A percentile compares a stretch with the other conserved stretches of the same genome.
Evolutionary conservation across 2,797 vertebrate species (phyloP).

Genomic region (Galagoides demidoff): DNA sequence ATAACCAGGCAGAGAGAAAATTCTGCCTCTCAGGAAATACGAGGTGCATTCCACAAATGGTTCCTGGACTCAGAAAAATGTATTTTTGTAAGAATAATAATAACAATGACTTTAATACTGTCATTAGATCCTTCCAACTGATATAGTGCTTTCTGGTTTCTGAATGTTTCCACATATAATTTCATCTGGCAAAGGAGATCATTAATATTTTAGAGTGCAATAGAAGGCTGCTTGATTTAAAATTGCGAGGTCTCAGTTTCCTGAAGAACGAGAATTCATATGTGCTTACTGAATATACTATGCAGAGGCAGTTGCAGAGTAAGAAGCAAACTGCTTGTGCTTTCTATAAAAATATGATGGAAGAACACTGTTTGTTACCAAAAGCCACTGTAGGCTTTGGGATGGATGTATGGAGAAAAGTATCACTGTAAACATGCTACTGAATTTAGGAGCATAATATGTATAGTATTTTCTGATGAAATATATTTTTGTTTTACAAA

Average conservation of each 20-base stretch:
- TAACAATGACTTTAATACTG: constrained; percentile 39
- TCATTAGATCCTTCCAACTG: constrained; percentile 21
- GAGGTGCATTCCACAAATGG: constrained; percentile 35
- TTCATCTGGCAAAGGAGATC: constrained; percentile 72
- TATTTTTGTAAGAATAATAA: constrained; percentile 53
- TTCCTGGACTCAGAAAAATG: constrained; percentile 72
- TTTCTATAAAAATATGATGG: constrained; percentile 64
- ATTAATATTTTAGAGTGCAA: constrained; percentile 78
- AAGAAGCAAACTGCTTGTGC: not conserved
- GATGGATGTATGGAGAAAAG: constrained; percentile 61
- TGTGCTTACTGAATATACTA: constrained; percentile 50
- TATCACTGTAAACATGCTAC: constrained; percentile 46
- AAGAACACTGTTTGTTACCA: constrained; percentile 68
- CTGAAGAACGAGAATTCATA: constrained; percentile 73
- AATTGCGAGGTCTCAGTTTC: constrained; percentile 70
- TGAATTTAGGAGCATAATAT: not conserved
- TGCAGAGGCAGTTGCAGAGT: constrained; percentile 51
- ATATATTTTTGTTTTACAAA: constrained; percentile 18
- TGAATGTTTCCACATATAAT: constrained; percentile 55
- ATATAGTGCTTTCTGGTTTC: constrained; percentile 42
- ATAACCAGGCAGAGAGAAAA: constrained; percentile 57
- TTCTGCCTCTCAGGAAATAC: constrained; percentile 61
- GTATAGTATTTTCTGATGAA: constrained; percentile 24
- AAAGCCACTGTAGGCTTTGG: constrained; percentile 57
- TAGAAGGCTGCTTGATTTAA: constrained; percentile 77